Conservation (phyloP, 2,113 vertebrate species). For the Nicator chloris region DNA sequence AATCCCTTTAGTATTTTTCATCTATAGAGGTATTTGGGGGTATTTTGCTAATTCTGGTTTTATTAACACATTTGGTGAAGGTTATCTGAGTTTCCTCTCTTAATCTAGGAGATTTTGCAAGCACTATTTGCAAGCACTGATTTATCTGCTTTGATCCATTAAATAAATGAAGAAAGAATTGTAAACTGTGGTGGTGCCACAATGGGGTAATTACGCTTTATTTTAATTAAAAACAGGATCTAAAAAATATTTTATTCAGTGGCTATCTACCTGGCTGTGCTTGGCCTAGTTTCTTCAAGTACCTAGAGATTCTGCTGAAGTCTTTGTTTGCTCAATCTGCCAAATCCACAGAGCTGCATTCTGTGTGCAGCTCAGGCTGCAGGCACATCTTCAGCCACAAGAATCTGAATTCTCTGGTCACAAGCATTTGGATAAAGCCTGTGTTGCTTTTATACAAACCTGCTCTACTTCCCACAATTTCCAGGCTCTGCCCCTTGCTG, state of each 20-base stretch:
- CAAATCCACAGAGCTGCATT: background rate
- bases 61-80: conserved; percentile 21
- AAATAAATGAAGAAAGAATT: conserved; percentile 38
- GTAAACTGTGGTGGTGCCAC: conserved; percentile 28
- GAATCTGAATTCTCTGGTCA: background rate
- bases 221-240: conserved; percentile 59
- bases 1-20: conserved; percentile 6
- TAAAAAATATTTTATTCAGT: conserved; percentile 37
- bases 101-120: conserved; percentile 16
- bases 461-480: background rate
- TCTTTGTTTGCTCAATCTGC: background rate
- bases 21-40: background rate
- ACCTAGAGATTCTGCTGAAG: conserved; percentile 23
- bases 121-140: background rate
- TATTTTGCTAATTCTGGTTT: conserved; percentile 26
- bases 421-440: background rate
- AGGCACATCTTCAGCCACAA: background rate
- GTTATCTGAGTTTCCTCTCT: background rate
- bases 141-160: conserved; percentile 20
- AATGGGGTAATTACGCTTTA: conserved; percentile 39
- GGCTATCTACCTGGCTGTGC: conserved; percentile 8
- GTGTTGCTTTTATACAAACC: background rate
- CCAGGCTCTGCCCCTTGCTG: background rate
- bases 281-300: conserved; percentile 35
- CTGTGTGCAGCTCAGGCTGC: background rate